Percentiles rank a stretch among this genome's conserved stretches.
These are phyloP conservation scores for Neodon shergylaensis DNA, from an alignment of 2,113 vertebrate species.

Conservation along the genomic window DNA sequence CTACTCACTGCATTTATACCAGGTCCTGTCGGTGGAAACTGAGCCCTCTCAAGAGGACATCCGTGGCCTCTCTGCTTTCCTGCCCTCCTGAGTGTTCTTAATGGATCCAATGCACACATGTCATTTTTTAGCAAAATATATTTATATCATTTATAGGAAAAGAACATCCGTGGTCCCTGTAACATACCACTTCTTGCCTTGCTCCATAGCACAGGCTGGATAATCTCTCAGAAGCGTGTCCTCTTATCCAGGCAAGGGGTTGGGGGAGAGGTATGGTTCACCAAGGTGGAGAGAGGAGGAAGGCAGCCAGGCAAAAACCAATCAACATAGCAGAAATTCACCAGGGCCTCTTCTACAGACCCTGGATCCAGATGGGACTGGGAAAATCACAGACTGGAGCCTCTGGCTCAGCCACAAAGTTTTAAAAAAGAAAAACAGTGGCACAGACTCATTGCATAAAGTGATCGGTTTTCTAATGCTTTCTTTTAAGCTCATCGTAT, in stretches of 20 bases:
- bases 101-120: background rate
- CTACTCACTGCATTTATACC: background rate
- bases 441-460: background rate
- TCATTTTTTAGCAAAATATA: slow-evolving; percentile 75
- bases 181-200: slow-evolving; percentile 39
- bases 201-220: background rate
- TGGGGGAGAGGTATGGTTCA: background rate
- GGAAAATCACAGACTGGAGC: background rate
- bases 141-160: slow-evolving; percentile 65
- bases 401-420: background rate
- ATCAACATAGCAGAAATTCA: background rate
- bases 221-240: background rate
- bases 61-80: slow-evolving; percentile 28
- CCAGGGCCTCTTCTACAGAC: background rate
- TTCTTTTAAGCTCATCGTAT: background rate
- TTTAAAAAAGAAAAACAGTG: background rate
- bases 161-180: slow-evolving; percentile 17
- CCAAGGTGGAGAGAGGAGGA: background rate
- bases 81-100: slow-evolving; percentile 59
- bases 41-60: slow-evolving; percentile 53
- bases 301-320: background rate
- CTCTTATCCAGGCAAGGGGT: background rate
- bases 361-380: background rate
- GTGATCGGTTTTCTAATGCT: background rate
- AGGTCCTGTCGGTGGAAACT: background rate